A percentile compares a stretch with the other conserved stretches of the same genome.
Evolutionary conservation across 2,113 vertebrate species (phyloP).

Genomic region (Ardeotis arabs): DNA sequence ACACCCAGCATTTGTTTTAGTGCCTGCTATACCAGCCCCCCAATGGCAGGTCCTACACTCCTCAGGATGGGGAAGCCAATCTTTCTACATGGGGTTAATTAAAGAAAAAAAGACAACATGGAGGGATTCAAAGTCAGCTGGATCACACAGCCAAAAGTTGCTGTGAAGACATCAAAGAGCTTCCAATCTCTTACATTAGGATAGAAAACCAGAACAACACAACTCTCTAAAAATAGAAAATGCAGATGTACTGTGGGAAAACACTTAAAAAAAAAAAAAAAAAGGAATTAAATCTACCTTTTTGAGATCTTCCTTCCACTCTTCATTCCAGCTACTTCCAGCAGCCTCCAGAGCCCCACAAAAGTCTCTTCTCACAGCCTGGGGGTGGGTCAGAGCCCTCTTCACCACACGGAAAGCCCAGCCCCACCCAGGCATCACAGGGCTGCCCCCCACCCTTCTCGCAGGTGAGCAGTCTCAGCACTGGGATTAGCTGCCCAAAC

Average conservation of each 20-base stretch:
- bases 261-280: background rate
- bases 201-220: background rate
- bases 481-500: background rate
- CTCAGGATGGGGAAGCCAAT: background rate
- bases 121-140: background rate
- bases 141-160: background rate
- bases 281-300: background rate
- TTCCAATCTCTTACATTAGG: background rate
- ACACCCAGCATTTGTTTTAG: no score
- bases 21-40: background rate
- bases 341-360: background rate
- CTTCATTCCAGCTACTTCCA: background rate
- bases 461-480: background rate
- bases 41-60: background rate
- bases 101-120: background rate
- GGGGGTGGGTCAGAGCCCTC: rapidly evolving
- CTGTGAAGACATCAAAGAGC: background rate
- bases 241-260: rapidly evolving
- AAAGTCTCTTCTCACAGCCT: background rate
- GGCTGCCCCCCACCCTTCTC: rapidly evolving
- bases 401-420: rapidly evolving
- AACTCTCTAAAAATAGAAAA: background rate
- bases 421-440: background rate
- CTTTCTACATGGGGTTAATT: rapidly evolving
- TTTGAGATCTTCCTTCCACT: background rate